Conservation (phyloP, 1,140 invertebrate genomes). For the Anadara kagoshimensis region DNA sequence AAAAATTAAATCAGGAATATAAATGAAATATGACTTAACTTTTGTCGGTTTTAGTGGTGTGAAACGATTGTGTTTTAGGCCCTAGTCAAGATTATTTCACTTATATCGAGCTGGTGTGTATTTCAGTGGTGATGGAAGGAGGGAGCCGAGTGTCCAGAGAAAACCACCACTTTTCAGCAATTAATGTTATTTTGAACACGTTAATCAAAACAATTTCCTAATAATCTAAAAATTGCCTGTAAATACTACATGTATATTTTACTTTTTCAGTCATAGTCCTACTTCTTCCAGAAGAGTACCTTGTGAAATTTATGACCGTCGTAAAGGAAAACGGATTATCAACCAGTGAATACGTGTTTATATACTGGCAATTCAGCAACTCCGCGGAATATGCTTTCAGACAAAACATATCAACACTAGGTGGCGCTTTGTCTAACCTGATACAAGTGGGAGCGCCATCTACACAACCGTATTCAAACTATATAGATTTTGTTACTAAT, state of each 20-base stretch:
- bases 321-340: conserved; percentile 18
- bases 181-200: neutral
- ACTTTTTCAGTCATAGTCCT: conserved; percentile 35
- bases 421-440: conserved; percentile 11
- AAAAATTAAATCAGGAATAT: no score
- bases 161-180: no score
- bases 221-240: neutral
- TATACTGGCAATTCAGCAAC: conserved; percentile 31
- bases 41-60: neutral
- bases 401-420: neutral
- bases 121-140: no score
- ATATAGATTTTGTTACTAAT: neutral
- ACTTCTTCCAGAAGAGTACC: conserved; percentile 25
- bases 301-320: conserved; percentile 16
- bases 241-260: neutral
- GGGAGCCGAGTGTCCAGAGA: neutral
- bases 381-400: conserved; percentile 5
- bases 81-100: neutral
- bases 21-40: no score
- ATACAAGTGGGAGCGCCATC: conserved; percentile 24
- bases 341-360: conserved; percentile 33
- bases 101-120: no score
- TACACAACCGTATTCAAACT: neutral
- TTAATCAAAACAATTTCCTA: neutral
- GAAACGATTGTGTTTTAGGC: neutral